Base-by-base conservation (phyloP, 2,797 vertebrate species). In the Hapalemur alaotrensis region DNA sequence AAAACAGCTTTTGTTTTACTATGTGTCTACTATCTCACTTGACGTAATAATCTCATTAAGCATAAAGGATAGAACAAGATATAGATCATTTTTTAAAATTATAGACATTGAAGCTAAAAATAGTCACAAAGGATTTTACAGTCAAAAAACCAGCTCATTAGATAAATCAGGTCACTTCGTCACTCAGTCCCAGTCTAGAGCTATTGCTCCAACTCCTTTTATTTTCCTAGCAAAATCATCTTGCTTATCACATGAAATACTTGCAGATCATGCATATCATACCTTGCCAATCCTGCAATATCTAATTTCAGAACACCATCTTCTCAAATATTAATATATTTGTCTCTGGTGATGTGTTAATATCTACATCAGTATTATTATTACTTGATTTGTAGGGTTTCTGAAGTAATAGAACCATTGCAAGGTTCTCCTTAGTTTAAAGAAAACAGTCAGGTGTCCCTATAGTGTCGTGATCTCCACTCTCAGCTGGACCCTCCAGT, bases 31-130 rank as follows among this genome's bases (percentile, higher is more conserved):
- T 72, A 80, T 72, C 65, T 89, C 75, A 78, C 41, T 92, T 91
- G 54, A 61, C 76, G 15, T 85, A 89, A 52, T 73, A 88, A 70
- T 46, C 30, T 72, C 67, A 76, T 93, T 20, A 75, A 22, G 35
- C 70, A 41, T 73, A 81, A 90, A 70, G 13, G 20, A 78, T 75
- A 92, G 76, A 63, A 65, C 12, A 93, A 88, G 30, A 52, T 15
- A 93, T n/a, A 82, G 10, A n/a, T 32, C 88, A 80, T 69, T 89
- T 92, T 84, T 59, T 70, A 94, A n/a, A n/a, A 80, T 89, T 91
- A 50, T 52, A 20, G 32, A 96, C 57, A 35, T 41, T 46, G 57
- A 88, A 88, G 72, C 81, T 92, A 92, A 65, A 91, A 72, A 65
- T 32, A 81, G 48, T 54, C 61, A 85, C 32, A 61, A 73, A 92